A percentile compares a stretch with the other conserved stretches of the same genome.
phyloP scores from a whole-genome alignment of 2,888 invertebrate genomes.

The Liodrosophila aerea region DNA sequence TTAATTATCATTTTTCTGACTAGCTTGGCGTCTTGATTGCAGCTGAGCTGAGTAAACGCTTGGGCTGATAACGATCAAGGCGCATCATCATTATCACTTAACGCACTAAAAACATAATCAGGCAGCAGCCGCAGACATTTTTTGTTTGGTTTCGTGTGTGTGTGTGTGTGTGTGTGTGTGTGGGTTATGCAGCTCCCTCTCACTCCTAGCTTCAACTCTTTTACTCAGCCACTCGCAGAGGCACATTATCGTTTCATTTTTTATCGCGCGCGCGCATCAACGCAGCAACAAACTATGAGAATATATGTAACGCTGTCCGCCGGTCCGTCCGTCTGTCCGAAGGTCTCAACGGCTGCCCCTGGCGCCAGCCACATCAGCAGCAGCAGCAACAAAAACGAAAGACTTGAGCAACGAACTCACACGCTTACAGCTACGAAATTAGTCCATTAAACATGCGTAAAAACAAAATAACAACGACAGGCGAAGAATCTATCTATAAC shows the following conservation, averaged over 20 bases:
- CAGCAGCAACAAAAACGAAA: conserved; percentile 52
- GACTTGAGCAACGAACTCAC: conserved; percentile 70
- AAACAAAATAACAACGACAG: conserved; percentile 52
- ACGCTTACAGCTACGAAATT: conserved; percentile 62
- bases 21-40: conserved; percentile 67
- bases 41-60: conserved; percentile 52
- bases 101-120: conserved; percentile 78
- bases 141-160: too few species aligned
- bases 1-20: conserved; percentile 57
- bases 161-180: too few species aligned
- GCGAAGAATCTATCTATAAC: conserved; percentile 20
- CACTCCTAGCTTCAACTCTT: not conserved
- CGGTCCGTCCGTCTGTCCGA: too few species aligned
- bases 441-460: conserved; percentile 78
- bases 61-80: conserved; percentile 67
- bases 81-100: conserved; percentile 77
- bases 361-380: conserved; percentile 68
- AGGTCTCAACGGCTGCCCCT: conserved; percentile 46
- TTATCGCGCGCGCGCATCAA: conserved; percentile 72
- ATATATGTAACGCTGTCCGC: conserved; percentile 67
- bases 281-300: conserved; percentile 73
- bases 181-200: conserved; percentile 38
- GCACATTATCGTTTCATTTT: conserved; percentile 54
- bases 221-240: not conserved
- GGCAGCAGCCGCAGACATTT: conserved; percentile 47